Evolutionary conservation across 1,140 invertebrate genomes (phyloP).

Genomic region (Papilio helenus): DNA sequence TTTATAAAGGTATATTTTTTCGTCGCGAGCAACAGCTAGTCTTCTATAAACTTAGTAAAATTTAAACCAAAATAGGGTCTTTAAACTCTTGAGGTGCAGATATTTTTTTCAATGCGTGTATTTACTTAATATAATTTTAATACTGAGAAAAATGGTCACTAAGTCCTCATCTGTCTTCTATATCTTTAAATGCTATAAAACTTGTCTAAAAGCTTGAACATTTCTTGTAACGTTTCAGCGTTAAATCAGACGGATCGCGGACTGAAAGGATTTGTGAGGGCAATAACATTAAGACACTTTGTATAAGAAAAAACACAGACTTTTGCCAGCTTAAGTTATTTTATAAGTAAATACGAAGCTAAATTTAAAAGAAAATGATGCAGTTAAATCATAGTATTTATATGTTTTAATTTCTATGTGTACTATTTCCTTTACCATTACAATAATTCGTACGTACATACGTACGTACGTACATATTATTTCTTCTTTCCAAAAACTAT

Average conservation of each 20-base stretch:
- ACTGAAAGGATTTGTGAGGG: conserved; percentile 8
- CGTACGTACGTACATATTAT: background rate
- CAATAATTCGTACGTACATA: background rate
- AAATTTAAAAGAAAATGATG: background rate
- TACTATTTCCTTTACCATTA: background rate
- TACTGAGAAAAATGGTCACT: background rate
- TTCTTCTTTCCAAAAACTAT: background rate
- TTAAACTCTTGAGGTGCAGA: no score
- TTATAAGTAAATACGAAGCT: background rate
- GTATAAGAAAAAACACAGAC: background rate
- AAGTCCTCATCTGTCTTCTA: background rate
- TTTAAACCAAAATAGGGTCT: no score
- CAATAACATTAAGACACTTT: conserved; percentile 16
- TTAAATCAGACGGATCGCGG: conserved; percentile 14
- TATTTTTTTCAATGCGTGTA: no score
- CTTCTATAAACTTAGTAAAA: no score
- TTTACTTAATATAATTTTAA: background rate
- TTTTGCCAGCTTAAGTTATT: background rate
- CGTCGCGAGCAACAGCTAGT: no score
- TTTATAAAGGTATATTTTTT: no score
- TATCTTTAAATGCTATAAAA: background rate
- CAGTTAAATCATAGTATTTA: background rate
- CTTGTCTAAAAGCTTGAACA: conserved; percentile 12
- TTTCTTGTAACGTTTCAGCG: conserved; percentile 12
- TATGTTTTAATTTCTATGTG: background rate